These are phyloP conservation scores for Horisme vitalbata DNA, from an alignment of 2,888 invertebrate genomes.

Conservation along the genomic window DNA sequence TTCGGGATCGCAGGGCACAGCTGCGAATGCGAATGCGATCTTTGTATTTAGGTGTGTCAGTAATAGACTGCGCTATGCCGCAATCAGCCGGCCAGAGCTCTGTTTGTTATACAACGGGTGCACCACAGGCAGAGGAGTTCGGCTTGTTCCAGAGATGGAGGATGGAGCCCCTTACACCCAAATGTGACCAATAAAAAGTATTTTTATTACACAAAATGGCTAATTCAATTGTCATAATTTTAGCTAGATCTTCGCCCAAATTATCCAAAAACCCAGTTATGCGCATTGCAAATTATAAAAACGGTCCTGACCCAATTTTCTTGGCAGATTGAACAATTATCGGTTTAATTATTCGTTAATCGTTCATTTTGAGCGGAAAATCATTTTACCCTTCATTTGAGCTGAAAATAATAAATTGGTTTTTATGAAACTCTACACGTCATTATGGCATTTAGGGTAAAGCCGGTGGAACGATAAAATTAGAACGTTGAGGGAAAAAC, in stretches of 20 bases:
- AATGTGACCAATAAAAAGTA: too few species aligned
- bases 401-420: conserved; percentile 24
- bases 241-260: conserved; percentile 3
- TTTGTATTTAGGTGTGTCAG: too few species aligned
- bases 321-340: conserved; percentile 63
- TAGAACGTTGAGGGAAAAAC: not conserved
- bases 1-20: too few species aligned
- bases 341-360: conserved; percentile 57
- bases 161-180: too few species aligned
- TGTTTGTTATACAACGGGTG: too few species aligned
- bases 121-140: too few species aligned
- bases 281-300: conserved; percentile 43
- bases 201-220: too few species aligned
- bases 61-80: too few species aligned
- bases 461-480: conserved; percentile 3
- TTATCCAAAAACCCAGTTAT: conserved; percentile 6
- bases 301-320: conserved; percentile 55
- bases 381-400: conserved; percentile 39
- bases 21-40: too few species aligned
- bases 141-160: too few species aligned
- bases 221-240: too few species aligned
- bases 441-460: conserved; percentile 6
- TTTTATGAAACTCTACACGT: conserved; percentile 20
- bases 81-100: too few species aligned
- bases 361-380: conserved; percentile 43